Conservation (phyloP, 1,140 invertebrate genomes). For the Tetragonula clypearis region DNA sequence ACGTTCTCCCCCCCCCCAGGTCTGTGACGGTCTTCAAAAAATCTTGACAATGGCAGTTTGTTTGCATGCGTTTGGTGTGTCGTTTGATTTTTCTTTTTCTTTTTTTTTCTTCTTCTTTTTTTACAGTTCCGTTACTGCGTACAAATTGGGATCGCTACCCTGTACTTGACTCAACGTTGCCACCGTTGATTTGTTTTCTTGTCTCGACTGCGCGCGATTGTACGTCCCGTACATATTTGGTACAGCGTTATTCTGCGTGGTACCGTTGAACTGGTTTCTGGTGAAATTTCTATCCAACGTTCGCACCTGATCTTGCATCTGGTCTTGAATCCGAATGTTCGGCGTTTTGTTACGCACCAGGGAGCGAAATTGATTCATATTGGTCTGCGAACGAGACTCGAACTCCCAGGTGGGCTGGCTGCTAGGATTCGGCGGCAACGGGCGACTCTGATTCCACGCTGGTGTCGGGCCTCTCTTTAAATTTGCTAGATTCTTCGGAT, state of each 20-base stretch:
- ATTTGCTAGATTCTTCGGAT: conserved; percentile 79
- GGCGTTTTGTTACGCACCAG: conserved; percentile 78
- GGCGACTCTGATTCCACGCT: conserved; percentile 79
- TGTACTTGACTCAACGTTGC: conserved; percentile 80
- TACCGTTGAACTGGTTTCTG: conserved; percentile 76
- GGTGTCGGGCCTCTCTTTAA: conserved; percentile 77
- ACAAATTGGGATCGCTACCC: conserved; percentile 80
- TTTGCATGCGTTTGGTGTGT: conserved; percentile 6
- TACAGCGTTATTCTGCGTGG: conserved; percentile 74
- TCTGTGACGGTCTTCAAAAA: neutral
- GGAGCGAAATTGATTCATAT: conserved; percentile 81
- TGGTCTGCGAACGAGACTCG: conserved; percentile 79
- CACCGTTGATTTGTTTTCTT: conserved; percentile 74
- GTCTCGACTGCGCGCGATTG: conserved; percentile 76
- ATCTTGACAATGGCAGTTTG: conserved; percentile 9
- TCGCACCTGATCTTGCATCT: conserved; percentile 79
- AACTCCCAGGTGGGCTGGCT: conserved; percentile 78
- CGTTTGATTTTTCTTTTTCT: neutral
- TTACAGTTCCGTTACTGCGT: conserved; percentile 80
- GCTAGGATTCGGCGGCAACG: conserved; percentile 75
- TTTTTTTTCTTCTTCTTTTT: too few species aligned
- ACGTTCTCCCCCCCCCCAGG: too few species aligned
- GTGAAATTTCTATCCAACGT: conserved; percentile 80
- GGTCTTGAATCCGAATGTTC: conserved; percentile 77
- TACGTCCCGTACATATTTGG: conserved; percentile 82